Base-by-base conservation (phyloP, 92 coral and sea anemone genomes). In the Isaurus tuberculatus region DNA sequence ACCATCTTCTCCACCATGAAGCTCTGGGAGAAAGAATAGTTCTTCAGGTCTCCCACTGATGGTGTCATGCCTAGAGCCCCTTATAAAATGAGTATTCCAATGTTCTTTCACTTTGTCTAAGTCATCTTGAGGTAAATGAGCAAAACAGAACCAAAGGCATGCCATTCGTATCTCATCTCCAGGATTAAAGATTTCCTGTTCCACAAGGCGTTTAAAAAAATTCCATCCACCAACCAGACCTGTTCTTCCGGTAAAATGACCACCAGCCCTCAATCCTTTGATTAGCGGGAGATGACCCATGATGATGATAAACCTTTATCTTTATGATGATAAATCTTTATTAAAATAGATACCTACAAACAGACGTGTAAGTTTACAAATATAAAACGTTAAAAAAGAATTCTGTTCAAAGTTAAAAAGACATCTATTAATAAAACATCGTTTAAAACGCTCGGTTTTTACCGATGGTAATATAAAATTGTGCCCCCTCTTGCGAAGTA, bases 11-110 rank as follows among this genome's bases (percentile, higher is more conserved):
- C 94, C 90, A n/a, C 90, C 91, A 46, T 91, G 87, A 55, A 77
- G 75, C 65, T 91, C 90, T 88, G 89, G 89, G 49, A 88, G 87
- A 81, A 43, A 83, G 79, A 75, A 90, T 17, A 88, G 94, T 79
- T 91, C 87, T 71, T 91, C 86, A 10, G 91, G 91, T 84, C 91
- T 88, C 57, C 94, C 94, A 84, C 91, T 87, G 42, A 90, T 69
- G 40, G 88, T 87, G 81, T 72, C 93, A 78, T 88, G 63, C 80
- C 86, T 83, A 16, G 89, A 91, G 72, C 57, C 55, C 70, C 94
- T 64, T 49, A 91, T 88, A 29, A 55, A 79, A 73, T 91, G 94
- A 28, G 91, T 91, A 69, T 91, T 88, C 90, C 90, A 85, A 73
- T 91, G 94, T 82, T 91, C 91, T 85, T 85, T 79, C 17, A 80